phyloP scores from a whole-genome alignment of 2,113 vertebrate species.

The Nesoenas mayeri region DNA sequence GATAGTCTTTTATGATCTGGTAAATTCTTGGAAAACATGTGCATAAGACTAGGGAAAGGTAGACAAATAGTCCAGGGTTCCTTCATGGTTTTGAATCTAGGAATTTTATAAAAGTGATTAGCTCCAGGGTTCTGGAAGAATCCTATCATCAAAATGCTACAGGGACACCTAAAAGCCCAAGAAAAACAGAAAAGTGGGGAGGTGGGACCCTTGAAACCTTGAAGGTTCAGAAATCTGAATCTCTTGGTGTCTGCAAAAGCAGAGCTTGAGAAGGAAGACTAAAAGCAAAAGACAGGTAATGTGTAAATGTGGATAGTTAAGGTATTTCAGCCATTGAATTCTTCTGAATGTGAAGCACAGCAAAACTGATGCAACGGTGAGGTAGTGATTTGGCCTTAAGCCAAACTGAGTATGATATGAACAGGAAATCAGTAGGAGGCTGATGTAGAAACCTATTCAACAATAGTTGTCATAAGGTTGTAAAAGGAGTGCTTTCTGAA shows the following conservation, averaged over 20 bases:
- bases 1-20: background rate
- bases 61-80: background rate
- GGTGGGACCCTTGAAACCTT: accelerated
- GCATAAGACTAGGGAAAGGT: background rate
- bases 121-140: background rate
- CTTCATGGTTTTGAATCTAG: background rate
- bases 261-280: background rate
- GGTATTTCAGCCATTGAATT: background rate
- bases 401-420: background rate
- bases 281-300: background rate
- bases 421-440: background rate
- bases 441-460: background rate
- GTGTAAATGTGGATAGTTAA: background rate
- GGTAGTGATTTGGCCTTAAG: background rate
- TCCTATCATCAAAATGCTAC: background rate
- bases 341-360: background rate
- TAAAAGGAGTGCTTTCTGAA: background rate
- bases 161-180: background rate
- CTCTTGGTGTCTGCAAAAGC: background rate
- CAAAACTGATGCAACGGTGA: background rate
- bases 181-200: background rate
- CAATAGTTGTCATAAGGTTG: background rate
- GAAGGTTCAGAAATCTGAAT: background rate
- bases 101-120: background rate
- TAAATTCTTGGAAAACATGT: background rate